Evolutionary conservation across 2,113 vertebrate species (phyloP).

Genomic region (Burhinus oedicnemus): DNA sequence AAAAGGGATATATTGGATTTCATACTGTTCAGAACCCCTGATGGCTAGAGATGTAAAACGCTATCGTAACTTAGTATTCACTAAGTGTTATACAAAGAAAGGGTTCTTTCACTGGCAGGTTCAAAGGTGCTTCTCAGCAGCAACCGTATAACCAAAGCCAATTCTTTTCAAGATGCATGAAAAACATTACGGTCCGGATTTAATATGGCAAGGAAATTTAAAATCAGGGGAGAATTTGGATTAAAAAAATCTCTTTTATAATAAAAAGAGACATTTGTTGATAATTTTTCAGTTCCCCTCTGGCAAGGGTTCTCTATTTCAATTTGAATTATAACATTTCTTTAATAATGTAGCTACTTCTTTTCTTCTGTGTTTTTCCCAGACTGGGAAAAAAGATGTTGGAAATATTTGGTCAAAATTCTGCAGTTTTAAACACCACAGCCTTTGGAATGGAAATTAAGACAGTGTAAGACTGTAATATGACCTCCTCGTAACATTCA

Average conservation of each 20-base stretch:
- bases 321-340: neutral
- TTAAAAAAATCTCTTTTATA: neutral
- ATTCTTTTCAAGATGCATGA: constrained; percentile 42
- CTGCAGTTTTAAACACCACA: neutral
- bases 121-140: constrained; percentile 64
- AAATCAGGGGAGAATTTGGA: constrained; percentile 4
- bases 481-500: neutral
- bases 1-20: constrained; percentile 66
- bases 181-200: neutral
- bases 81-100: constrained; percentile 45
- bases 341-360: neutral
- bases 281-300: neutral
- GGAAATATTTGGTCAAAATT: neutral
- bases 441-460: constrained; percentile 26
- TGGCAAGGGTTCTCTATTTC: neutral
- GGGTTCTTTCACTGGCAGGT: constrained; percentile 43
- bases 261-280: neutral
- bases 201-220: constrained; percentile 8
- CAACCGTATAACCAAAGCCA: constrained; percentile 17
- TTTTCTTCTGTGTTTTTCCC: neutral
- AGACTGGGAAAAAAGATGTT: neutral
- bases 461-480: neutral
- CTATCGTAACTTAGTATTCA: constrained; percentile 50
- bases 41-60: constrained; percentile 47
- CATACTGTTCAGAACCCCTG: constrained; percentile 56